phyloP scores from a whole-genome alignment of 2,888 invertebrate species.

The Salpingus planirostris region DNA sequence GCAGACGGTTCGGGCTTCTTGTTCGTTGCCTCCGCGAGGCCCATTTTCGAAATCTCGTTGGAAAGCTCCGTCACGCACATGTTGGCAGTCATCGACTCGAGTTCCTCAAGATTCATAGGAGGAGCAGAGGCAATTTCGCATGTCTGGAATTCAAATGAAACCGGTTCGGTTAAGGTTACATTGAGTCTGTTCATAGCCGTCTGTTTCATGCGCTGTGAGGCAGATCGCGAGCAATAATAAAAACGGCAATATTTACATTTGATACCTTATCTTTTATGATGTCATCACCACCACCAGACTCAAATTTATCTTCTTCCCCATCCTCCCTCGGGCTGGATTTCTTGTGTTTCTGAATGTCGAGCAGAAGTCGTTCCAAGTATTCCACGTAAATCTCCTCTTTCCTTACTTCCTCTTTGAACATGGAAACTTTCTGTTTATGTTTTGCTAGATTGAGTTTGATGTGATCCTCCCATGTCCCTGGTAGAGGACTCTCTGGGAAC shows the following conservation, averaged over 20 bases:
- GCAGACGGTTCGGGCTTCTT: slow-evolving; percentile 26
- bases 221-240: not conserved
- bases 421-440: slow-evolving; percentile 78
- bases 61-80: slow-evolving; percentile 68
- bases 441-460: slow-evolving; percentile 82
- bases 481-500: slow-evolving; percentile 82
- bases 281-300: too few species aligned
- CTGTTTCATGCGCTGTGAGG: not conserved
- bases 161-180: too few species aligned
- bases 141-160: too few species aligned
- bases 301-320: slow-evolving; percentile 9
- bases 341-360: slow-evolving; percentile 78
- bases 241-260: slow-evolving; percentile 29
- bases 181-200: too few species aligned
- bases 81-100: slow-evolving; percentile 42
- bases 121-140: slow-evolving; percentile 12
- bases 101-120: slow-evolving; percentile 24
- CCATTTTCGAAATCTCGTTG: slow-evolving; percentile 25
- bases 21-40: too few species aligned
- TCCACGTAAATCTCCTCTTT: slow-evolving; percentile 88
- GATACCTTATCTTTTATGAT: slow-evolving; percentile 31
- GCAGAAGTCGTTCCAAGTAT: slow-evolving; percentile 74
- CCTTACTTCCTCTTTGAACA: slow-evolving; percentile 75
- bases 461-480: slow-evolving; percentile 89
- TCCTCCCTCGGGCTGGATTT: slow-evolving; percentile 43